Base-by-base conservation (phyloP, 2,888 invertebrate species). In the Caenorhabditis drosophilae region DNA sequence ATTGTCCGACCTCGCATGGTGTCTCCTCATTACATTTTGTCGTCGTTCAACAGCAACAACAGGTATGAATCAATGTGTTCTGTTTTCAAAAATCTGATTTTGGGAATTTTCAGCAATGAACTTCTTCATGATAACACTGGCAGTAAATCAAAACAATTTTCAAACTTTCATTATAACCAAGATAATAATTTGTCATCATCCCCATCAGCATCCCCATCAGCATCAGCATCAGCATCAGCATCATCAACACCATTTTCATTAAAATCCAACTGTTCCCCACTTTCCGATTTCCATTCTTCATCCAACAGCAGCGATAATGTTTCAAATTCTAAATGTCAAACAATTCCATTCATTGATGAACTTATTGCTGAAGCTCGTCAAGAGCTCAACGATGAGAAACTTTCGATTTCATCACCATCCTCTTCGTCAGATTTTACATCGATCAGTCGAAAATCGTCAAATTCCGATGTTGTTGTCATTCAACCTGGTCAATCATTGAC, bases 291-390 rank as follows among this genome's bases (percentile, higher is more conserved):
- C n/a, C n/a, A n/a, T n/a, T n/a, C n/a, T n/a, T n/a, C n/a, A n/a
- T n/a, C n/a, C n/a, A n/a, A n/a, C n/a, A n/a, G n/a, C n/a, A n/a
- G n/a, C n/a, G n/a, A n/a, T n/a, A n/a, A n/a, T n/a, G n/a, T n/a
- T 31, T 12, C 31, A 31, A 40, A 22, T 40, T 4, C 7, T 40
- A 6, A 22, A 20, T 20, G 18, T 18, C 18, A 31, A 9, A 25
- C 49, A 38, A 51, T 68, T 27, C 70, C 68, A 20, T 70, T 71
- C 69, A 52, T 80, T 42, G 80, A 81, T 62, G 63, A 67, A 11
- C 47, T 80, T 34, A 68, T 81, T 40, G 64, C 63, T n/a, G 73
- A 80, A 52, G 79, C 77, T 9, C 74, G 76, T 12, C 63, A 58
- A 16, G 80, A 80, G 58, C 61, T 79, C 22, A 35, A 36, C 15